A percentile compares a stretch with the other conserved stretches of the same genome.
These are phyloP conservation scores for Phytoseiulus persimilis DNA, from an alignment of 2,888 invertebrate genomes.

Conservation along the genomic window DNA sequence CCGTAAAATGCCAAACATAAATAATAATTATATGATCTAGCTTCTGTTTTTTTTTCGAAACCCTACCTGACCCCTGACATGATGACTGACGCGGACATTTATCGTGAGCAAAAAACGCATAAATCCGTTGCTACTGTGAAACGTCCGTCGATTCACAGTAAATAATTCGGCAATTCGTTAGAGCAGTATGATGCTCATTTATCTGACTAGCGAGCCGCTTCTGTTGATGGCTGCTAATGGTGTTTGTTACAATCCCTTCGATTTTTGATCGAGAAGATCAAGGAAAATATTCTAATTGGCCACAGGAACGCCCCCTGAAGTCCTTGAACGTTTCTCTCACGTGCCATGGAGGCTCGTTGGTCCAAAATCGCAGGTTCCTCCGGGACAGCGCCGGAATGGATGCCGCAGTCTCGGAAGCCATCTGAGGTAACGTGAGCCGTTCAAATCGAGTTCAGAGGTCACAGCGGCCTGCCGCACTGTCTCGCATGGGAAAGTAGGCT, in stretches of 20 bases:
- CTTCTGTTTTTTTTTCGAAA: neutral
- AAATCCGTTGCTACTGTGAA: neutral
- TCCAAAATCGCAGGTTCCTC: no score
- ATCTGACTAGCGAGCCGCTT: neutral
- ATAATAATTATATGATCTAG: neutral
- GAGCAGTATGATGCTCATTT: neutral
- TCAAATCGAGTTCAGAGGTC: no score
- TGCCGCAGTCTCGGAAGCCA: no score
- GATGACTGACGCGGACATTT: neutral
- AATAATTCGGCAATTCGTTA: neutral
- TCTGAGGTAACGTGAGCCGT: no score
- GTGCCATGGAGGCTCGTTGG: no score
- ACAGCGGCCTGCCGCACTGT: no score
- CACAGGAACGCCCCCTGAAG: no score
- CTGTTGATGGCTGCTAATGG: neutral
- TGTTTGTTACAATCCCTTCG: neutral
- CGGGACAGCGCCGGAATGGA: no score
- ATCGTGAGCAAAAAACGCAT: neutral
- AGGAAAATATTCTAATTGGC: no score
- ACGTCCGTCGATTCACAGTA: neutral
- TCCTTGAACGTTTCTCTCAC: no score
- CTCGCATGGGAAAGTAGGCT: no score
- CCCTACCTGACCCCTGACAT: neutral
- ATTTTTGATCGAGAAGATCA: neutral
- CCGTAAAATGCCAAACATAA: neutral